phyloP scores from a whole-genome alignment of 1,140 invertebrate genomes.

The Drosophila pandora region DNA sequence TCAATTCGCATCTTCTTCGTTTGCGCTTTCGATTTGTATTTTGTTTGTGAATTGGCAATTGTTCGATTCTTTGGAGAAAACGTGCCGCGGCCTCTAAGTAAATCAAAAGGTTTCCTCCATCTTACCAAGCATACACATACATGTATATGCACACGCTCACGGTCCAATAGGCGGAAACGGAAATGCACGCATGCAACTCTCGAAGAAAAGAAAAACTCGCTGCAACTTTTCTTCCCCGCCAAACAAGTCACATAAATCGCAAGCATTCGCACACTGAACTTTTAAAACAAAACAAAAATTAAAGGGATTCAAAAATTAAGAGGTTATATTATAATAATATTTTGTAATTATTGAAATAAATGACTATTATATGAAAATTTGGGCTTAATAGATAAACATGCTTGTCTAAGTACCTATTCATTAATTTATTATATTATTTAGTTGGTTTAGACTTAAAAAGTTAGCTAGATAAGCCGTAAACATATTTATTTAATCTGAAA shows the following conservation, averaged over 20 bases:
- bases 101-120: constrained; percentile 61
- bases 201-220: constrained; percentile 19
- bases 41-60: constrained; percentile 73
- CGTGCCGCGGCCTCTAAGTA: constrained; percentile 64
- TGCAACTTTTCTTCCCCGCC: constrained; percentile 41
- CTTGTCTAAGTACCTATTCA: too few species aligned
- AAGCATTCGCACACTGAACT: constrained; percentile 36
- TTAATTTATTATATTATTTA: too few species aligned
- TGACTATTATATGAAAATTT: too few species aligned
- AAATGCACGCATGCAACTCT: constrained; percentile 72
- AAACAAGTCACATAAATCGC: constrained; percentile 66
- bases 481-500: too few species aligned
- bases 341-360: too few species aligned
- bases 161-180: constrained; percentile 76
- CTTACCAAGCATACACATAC: constrained; percentile 3
- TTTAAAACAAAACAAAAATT: constrained; percentile 37
- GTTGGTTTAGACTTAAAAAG: too few species aligned
- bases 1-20: constrained; percentile 45
- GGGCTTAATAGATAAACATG: too few species aligned
- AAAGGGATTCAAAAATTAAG: background rate
- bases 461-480: too few species aligned
- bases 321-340: background rate
- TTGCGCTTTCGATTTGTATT: constrained; percentile 47
- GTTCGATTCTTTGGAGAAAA: constrained; percentile 62
- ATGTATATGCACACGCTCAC: constrained; percentile 9